These are phyloP conservation scores for Lytechinus variegatus DNA, from an alignment of 35 echinoderm and acorn worm species.

Conservation along the genomic window DNA sequence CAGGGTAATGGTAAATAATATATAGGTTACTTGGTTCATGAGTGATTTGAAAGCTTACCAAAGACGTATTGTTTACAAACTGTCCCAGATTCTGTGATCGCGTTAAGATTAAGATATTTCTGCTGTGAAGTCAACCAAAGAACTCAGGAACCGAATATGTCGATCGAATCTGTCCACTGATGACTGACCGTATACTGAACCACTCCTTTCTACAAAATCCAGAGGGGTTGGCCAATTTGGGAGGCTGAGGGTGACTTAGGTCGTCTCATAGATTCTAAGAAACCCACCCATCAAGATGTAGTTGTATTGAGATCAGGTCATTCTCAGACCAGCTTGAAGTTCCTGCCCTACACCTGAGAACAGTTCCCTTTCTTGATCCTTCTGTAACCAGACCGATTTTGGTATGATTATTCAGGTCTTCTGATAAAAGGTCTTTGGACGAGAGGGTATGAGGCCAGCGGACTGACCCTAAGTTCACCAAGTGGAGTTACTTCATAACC, in stretches of 20 bases:
- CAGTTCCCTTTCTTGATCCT: background rate
- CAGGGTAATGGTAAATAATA: background rate
- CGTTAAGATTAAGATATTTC: background rate
- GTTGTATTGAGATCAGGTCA: background rate
- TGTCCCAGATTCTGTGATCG: background rate
- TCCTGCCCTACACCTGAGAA: background rate
- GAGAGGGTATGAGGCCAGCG: background rate
- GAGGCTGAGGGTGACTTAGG: background rate
- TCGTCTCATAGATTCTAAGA: background rate
- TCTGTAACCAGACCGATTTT: background rate
- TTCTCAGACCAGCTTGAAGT: background rate
- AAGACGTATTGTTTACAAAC: slow-evolving; percentile 4
- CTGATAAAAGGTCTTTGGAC: background rate
- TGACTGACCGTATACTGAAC: background rate
- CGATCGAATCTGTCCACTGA: background rate
- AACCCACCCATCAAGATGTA: background rate
- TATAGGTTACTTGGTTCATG: background rate
- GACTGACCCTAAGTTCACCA: background rate
- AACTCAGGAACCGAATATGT: background rate
- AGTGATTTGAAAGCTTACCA: slow-evolving; percentile 11
- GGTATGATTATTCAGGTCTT: background rate
- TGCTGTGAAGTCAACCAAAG: background rate
- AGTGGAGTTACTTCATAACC: too few relatives aligned
- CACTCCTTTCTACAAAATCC: slow-evolving; percentile 1
- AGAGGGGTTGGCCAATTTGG: background rate